Evolutionary conservation across 2,113 vertebrate genomes (phyloP).

Genomic region (Pangasianodon hypophthalmus): DNA sequence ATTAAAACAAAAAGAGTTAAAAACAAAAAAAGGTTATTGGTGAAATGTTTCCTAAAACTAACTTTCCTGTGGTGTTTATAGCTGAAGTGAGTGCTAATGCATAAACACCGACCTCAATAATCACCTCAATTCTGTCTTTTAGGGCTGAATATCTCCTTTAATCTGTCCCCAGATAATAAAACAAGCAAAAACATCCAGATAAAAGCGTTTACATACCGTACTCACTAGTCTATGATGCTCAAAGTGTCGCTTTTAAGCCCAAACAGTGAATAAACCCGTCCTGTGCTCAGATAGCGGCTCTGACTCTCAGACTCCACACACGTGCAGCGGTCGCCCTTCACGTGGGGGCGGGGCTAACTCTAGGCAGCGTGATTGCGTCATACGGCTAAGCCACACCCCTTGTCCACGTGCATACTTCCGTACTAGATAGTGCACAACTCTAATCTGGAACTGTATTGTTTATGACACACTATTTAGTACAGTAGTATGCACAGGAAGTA

Average conservation of each 20-base stretch:
- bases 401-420: not conserved
- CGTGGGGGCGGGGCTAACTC: not conserved
- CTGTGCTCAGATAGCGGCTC: not conserved
- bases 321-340: not conserved
- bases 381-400: not conserved
- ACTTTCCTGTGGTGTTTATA: too few species aligned
- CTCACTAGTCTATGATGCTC: not conserved
- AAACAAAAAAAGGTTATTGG: too few species aligned
- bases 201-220: not conserved
- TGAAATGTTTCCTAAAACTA: too few species aligned
- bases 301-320: not conserved
- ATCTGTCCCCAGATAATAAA: not conserved
- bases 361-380: not conserved
- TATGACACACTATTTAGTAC: not conserved
- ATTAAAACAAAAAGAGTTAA: too few species aligned
- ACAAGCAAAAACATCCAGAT: not conserved
- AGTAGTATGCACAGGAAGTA: not conserved
- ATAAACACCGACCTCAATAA: not conserved
- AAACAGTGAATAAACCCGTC: not conserved
- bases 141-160: not conserved
- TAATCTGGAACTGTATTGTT: too few species aligned
- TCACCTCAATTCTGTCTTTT: not conserved
- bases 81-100: not conserved
- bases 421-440: not conserved
- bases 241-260: too few species aligned